Conservation (phyloP, 2,888 invertebrate species). For the Drosophila silvestris region DNA sequence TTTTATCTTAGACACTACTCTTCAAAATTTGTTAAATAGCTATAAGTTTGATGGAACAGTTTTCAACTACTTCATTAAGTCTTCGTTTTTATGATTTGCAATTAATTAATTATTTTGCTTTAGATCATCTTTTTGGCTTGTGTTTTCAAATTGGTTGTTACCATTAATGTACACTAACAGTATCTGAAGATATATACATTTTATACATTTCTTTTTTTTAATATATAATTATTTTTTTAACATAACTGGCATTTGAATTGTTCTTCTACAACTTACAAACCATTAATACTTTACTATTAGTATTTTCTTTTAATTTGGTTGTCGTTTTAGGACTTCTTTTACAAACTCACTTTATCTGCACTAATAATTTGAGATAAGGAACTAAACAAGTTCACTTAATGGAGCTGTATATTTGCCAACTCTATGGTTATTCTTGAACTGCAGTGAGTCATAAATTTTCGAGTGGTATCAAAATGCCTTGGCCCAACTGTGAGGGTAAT, state of each 20-base stretch:
- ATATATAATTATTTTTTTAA: not conserved
- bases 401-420: not conserved
- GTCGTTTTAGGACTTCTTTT: not conserved
- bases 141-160: not conserved
- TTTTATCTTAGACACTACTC: too few relatives aligned
- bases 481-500: not conserved
- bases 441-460: slow-evolving; percentile 11
- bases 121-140: not conserved
- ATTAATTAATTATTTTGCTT: not conserved
- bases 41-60: not conserved
- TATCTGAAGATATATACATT: not conserved
- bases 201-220: not conserved
- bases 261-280: not conserved
- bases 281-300: not conserved
- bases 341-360: not conserved
- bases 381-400: not conserved
- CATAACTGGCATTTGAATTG: not conserved
- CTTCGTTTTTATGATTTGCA: not conserved
- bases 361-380: not conserved
- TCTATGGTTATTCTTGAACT: not conserved
- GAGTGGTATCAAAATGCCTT: not conserved
- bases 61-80: too few relatives aligned
- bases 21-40: not conserved
- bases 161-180: not conserved
- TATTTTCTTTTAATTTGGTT: not conserved